Evolutionary conservation across 2,113 vertebrate genomes (phyloP).

Genomic region (Elaphurus davidianus): DNA sequence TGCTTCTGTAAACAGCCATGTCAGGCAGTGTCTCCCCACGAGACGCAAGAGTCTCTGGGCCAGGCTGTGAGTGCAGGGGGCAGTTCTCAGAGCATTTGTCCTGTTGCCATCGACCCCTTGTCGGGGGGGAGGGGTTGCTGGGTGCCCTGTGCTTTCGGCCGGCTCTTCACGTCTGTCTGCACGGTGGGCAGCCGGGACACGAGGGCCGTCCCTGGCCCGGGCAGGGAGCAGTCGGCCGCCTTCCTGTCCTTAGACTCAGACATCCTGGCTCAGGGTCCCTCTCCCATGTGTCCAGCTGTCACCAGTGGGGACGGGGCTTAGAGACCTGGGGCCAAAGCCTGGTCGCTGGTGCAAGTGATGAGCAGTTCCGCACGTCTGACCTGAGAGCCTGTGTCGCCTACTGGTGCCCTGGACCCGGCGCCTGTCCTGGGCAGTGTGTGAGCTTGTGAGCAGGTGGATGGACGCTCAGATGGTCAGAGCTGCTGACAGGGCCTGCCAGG

Average conservation of each 20-base stretch:
- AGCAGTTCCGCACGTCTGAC: not conserved
- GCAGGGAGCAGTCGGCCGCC: fast-evolving
- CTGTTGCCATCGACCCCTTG: fast-evolving
- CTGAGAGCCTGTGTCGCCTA: not conserved
- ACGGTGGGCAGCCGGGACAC: fast-evolving
- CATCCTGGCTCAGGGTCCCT: not conserved
- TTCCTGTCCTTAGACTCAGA: no score
- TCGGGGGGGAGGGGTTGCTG: no score
- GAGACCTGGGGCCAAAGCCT: not conserved
- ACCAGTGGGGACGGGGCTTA: not conserved
- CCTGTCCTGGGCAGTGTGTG: not conserved
- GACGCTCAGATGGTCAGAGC: not conserved
- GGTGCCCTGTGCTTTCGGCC: no score
- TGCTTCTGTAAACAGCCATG: not conserved
- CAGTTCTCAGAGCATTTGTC: not conserved
- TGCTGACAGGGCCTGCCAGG: not conserved
- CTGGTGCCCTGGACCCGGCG: not conserved
- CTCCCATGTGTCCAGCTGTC: not conserved
- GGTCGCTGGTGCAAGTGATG: not conserved
- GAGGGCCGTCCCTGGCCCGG: fast-evolving
- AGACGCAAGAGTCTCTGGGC: not conserved
- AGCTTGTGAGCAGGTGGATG: not conserved
- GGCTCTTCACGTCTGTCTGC: not conserved
- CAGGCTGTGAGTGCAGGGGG: not conserved
- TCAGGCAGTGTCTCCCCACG: not conserved